These are phyloP conservation scores for Petroica traversi DNA, from an alignment of 2,113 vertebrate genomes.

Conservation along the genomic window DNA sequence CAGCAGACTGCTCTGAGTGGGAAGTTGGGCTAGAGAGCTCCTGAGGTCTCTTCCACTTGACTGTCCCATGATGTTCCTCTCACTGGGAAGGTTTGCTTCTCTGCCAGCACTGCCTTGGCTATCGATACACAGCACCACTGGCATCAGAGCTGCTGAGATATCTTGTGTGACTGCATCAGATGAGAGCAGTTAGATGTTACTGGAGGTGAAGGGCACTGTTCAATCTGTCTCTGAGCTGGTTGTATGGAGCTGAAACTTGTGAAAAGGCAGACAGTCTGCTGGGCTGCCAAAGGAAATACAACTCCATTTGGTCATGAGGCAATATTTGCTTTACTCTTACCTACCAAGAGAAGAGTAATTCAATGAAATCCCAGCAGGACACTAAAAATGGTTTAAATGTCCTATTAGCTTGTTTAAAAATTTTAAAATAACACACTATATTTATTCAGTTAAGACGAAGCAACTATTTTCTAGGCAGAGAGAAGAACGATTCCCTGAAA, in stretches of 20 bases:
- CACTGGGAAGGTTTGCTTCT: not conserved
- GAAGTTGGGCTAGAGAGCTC: not conserved
- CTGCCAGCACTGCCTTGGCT: not conserved
- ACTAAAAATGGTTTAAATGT: not conserved
- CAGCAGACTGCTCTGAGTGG: not conserved
- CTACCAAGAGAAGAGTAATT: not conserved
- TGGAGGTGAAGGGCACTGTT: not conserved
- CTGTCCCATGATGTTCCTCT: not conserved
- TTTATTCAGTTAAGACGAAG: conserved; percentile 3
- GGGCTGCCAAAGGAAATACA: not conserved
- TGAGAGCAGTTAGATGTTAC: not conserved
- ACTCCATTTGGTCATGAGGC: not conserved
- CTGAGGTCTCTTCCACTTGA: not conserved
- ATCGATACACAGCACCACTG: rapidly evolving
- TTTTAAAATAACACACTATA: not conserved
- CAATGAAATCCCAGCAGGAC: not conserved
- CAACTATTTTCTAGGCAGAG: not conserved
- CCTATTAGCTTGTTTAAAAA: not conserved
- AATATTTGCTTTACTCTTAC: not conserved
- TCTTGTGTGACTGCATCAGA: not conserved
- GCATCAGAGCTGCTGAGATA: not conserved
- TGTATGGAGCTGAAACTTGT: not conserved
- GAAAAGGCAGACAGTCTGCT: not conserved
- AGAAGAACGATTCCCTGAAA: not conserved
- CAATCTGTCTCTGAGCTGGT: not conserved